Conservation (phyloP, 2,113 vertebrate genomes). For the Platichthys flesus region DNA sequence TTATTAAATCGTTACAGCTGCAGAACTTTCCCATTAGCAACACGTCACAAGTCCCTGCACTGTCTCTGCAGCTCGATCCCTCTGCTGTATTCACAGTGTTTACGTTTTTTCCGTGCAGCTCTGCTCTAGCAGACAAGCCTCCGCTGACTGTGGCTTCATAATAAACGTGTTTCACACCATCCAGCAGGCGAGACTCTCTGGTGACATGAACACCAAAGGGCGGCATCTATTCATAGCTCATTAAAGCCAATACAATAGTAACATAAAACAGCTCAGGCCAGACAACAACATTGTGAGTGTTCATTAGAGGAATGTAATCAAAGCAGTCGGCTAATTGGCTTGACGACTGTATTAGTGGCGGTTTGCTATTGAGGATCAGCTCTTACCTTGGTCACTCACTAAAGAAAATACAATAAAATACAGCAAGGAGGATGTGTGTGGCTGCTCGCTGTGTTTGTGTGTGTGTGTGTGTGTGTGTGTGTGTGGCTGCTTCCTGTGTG, state of each 20-base stretch:
- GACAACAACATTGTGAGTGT: constrained; percentile 53
- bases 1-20: neutral
- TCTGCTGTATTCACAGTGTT: too few relatives aligned
- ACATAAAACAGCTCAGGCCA: constrained; percentile 43
- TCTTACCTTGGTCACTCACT: constrained; percentile 29
- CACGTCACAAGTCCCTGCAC: neutral
- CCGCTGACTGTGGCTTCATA: constrained; percentile 39
- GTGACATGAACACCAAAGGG: constrained; percentile 21
- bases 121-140: constrained; percentile 7
- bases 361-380: constrained; percentile 18
- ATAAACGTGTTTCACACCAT: constrained; percentile 30
- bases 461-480: neutral
- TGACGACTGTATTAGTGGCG: constrained; percentile 29
- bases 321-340: constrained; percentile 54
- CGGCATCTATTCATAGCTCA: constrained; percentile 50
- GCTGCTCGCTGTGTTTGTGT: neutral
- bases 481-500: too few relatives aligned
- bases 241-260: constrained; percentile 53
- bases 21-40: constrained; percentile 1
- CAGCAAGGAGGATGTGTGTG: constrained; percentile 6
- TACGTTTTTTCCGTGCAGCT: too few relatives aligned
- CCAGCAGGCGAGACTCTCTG: too few relatives aligned
- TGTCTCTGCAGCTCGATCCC: neutral
- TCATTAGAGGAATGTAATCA: constrained; percentile 61
- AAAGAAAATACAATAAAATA: neutral